These are phyloP conservation scores for Wiebesia pumilae DNA, from an alignment of 1,140 invertebrate genomes.

Conservation along the genomic window DNA sequence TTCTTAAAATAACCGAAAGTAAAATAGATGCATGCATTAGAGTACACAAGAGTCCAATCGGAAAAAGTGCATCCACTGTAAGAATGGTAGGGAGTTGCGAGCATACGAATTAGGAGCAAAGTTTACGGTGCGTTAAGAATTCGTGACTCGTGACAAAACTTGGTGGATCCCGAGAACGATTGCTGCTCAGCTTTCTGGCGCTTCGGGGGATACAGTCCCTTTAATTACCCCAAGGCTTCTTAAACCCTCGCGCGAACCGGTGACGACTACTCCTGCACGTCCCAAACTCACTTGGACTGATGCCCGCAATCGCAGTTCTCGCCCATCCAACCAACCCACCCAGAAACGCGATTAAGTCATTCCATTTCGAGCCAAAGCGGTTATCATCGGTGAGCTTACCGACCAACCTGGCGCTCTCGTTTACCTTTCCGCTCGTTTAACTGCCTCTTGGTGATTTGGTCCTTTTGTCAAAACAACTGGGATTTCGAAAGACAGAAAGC, in stretches of 20 bases:
- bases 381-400: slow-evolving; percentile 5
- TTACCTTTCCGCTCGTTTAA: not conserved
- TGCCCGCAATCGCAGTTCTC: not conserved
- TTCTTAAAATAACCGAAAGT: not conserved
- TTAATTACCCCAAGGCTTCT: slow-evolving; percentile 39
- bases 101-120: not conserved
- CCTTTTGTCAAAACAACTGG: not conserved
- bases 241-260: slow-evolving; percentile 25
- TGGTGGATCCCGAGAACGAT: slow-evolving; percentile 1
- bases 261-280: slow-evolving; percentile 36
- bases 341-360: slow-evolving; percentile 56
- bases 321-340: slow-evolving; percentile 16
- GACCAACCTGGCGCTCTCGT: not conserved
- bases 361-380: slow-evolving; percentile 56
- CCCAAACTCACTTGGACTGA: slow-evolving; percentile 50
- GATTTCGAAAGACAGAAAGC: no score
- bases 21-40: not conserved
- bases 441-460: not conserved
- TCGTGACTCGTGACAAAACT: not conserved
- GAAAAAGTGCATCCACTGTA: not conserved
- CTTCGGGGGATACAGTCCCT: slow-evolving; percentile 60
- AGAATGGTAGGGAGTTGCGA: not conserved
- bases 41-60: not conserved
- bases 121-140: not conserved
- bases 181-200: slow-evolving; percentile 50